These are phyloP conservation scores for Sandelia bainsii DNA, from an alignment of 2,797 vertebrate species.

Conservation along the genomic window DNA sequence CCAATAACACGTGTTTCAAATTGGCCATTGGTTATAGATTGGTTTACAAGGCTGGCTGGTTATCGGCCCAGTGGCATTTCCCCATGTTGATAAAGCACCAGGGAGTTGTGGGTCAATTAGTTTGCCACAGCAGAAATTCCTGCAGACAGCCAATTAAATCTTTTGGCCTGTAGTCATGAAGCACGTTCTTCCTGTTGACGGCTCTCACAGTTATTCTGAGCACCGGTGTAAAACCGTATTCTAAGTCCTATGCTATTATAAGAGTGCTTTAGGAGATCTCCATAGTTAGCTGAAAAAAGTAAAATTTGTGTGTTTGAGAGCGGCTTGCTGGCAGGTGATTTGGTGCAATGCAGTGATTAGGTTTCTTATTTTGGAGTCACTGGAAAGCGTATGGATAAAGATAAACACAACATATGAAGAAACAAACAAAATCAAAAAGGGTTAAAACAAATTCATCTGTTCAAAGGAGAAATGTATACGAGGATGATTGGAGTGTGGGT, in stretches of 20 bases:
- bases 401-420: conserved; percentile 65
- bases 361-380: conserved; percentile 39
- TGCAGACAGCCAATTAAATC: conserved; percentile 80
- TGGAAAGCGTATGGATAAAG: conserved; percentile 44
- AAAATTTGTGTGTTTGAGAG: conserved; percentile 41
- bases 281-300: conserved; percentile 57
- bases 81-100: conserved; percentile 85
- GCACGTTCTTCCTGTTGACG: conserved; percentile 74
- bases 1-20: conserved; percentile 88
- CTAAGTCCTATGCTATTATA: conserved; percentile 52
- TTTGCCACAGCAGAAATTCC: conserved; percentile 82
- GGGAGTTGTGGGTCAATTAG: conserved; percentile 87
- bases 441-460: conserved; percentile 55
- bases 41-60: conserved; percentile 85
- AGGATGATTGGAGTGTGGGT: conserved; percentile 64
- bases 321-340: conserved; percentile 9
- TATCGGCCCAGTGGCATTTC: conserved; percentile 83
- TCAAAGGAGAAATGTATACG: conserved; percentile 54
- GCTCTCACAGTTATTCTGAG: conserved; percentile 64
- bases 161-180: conserved; percentile 64
- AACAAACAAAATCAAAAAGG: conserved; percentile 77
- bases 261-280: conserved; percentile 61
- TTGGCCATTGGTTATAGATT: conserved; percentile 88
- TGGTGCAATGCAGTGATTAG: conserved; percentile 34
- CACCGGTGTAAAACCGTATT: conserved; percentile 61